phyloP scores from a whole-genome alignment of 1,140 invertebrate genomes.

The Saccostrea cuccullata region DNA sequence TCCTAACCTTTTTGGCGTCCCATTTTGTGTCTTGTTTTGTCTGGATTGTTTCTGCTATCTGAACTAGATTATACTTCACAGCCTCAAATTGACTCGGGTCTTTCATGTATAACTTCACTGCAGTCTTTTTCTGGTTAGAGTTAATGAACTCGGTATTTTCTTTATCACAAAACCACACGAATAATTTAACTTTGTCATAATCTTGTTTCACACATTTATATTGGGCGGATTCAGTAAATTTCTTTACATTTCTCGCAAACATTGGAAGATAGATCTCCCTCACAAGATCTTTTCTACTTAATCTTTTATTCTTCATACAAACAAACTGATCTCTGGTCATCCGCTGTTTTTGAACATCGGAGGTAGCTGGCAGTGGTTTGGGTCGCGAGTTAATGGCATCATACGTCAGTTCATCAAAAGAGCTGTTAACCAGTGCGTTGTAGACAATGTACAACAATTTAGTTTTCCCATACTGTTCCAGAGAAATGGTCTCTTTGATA shows the following conservation, averaged over 20 bases:
- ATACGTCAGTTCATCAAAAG: constrained; percentile 14
- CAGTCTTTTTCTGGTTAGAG: constrained; percentile 14
- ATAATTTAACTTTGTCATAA: background rate
- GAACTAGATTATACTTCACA: background rate
- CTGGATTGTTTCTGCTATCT: background rate
- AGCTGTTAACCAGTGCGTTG: background rate
- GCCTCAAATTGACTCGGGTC: background rate
- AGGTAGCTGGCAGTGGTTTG: background rate
- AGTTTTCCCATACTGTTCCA: background rate
- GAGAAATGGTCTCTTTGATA: background rate
- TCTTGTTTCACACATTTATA: background rate
- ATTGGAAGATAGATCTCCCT: background rate
- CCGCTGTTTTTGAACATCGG: background rate
- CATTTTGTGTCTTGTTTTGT: background rate
- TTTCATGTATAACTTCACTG: background rate
- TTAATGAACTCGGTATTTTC: constrained; percentile 2
- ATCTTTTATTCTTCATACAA: constrained; percentile 1
- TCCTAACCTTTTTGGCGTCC: background rate
- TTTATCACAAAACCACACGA: background rate
- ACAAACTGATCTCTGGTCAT: background rate
- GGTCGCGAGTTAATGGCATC: background rate
- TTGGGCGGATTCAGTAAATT: background rate
- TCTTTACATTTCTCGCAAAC: constrained; percentile 10
- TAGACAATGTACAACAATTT: background rate
- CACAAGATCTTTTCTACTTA: background rate